Conservation (phyloP, 2,888 invertebrate species). For the Calliphora vomitoria region DNA sequence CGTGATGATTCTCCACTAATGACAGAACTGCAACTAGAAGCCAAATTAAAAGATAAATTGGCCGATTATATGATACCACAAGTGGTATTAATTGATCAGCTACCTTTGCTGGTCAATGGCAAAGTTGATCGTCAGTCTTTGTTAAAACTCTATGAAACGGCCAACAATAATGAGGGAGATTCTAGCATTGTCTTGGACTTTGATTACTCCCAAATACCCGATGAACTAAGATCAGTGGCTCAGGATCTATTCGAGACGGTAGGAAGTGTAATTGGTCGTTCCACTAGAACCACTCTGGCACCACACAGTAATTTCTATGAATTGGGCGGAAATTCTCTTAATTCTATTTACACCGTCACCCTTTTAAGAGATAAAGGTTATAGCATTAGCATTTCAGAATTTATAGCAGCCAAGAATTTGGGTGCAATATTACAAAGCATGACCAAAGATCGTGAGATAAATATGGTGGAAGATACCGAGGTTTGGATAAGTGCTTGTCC, state of each 20-base stretch:
- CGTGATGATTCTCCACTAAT: conserved; percentile 84
- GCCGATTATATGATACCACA: conserved; percentile 93
- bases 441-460: conserved; percentile 78
- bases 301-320: conserved; percentile 91
- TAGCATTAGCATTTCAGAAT: conserved; percentile 92
- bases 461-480: conserved; percentile 80
- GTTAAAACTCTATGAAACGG: conserved; percentile 90
- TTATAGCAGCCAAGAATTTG: conserved; percentile 89
- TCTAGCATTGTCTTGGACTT: conserved; percentile 87
- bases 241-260: conserved; percentile 90
- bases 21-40: conserved; percentile 88
- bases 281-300: conserved; percentile 87
- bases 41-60: conserved; percentile 87
- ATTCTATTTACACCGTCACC: conserved; percentile 93
- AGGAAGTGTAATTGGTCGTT: conserved; percentile 89
- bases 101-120: conserved; percentile 93
- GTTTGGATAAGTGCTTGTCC: conserved; percentile 80
- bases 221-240: conserved; percentile 87
- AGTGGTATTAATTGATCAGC: conserved; percentile 89
- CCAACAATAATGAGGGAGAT: conserved; percentile 86
- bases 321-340: conserved; percentile 94
- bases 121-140: conserved; percentile 93
- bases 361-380: conserved; percentile 91
- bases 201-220: conserved; percentile 88
- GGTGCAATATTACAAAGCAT: conserved; percentile 89